These are phyloP conservation scores for Euphydryas editha DNA, from an alignment of 2,888 invertebrate genomes.

Conservation along the genomic window DNA sequence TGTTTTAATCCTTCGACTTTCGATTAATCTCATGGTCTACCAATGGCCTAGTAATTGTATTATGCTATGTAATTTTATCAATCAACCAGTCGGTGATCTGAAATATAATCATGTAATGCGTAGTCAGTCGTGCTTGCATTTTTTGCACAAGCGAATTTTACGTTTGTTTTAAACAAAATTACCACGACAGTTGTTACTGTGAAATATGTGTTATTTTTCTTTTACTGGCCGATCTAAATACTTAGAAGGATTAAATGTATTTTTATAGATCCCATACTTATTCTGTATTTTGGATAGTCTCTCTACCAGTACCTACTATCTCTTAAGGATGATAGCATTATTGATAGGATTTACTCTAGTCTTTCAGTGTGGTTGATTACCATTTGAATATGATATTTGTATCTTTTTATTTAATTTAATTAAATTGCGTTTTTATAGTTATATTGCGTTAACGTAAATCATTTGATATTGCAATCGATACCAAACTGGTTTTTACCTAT, in stretches of 20 bases:
- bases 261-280: not conserved
- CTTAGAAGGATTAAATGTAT: not conserved
- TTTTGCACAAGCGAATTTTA: not conserved
- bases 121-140: slow-evolving; percentile 13
- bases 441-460: not conserved
- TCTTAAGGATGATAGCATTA: too few species aligned
- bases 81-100: slow-evolving; percentile 24
- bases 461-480: slow-evolving; percentile 1
- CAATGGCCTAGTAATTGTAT: slow-evolving; percentile 24
- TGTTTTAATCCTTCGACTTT: slow-evolving; percentile 9
- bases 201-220: not conserved
- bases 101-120: slow-evolving; percentile 35
- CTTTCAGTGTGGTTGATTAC: not conserved
- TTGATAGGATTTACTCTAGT: not conserved
- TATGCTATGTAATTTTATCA: slow-evolving; percentile 30
- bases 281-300: too few species aligned
- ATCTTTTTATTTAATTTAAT: not conserved
- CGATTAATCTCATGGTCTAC: slow-evolving; percentile 10
- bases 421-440: not conserved
- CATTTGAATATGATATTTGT: not conserved
- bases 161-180: not conserved
- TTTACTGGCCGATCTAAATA: not conserved
- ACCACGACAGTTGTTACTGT: too few species aligned
- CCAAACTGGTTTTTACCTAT: not conserved
- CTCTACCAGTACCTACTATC: too few species aligned